phyloP scores from a whole-genome alignment of 2,888 invertebrate species.

The Agrotis clavis region DNA sequence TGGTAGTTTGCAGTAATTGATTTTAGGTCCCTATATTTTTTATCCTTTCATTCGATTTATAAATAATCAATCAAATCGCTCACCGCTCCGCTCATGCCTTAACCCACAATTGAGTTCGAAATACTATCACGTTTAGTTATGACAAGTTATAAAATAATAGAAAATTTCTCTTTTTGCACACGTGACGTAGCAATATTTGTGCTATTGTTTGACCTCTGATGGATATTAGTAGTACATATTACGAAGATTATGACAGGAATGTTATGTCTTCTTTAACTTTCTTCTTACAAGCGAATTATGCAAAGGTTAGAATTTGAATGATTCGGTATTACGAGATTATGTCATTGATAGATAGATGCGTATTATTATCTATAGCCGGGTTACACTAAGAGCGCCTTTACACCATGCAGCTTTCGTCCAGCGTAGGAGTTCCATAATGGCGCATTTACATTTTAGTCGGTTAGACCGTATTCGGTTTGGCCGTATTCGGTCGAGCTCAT shows the following conservation, averaged over 20 bases:
- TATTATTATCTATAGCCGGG: too few relatives aligned
- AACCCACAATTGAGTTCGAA: constrained; percentile 51
- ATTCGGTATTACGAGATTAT: constrained; percentile 8
- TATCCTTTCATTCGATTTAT: too few relatives aligned
- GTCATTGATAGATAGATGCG: background rate
- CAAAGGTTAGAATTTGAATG: constrained; percentile 30
- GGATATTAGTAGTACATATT: too few relatives aligned
- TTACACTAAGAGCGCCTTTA: too few relatives aligned
- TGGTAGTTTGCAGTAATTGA: too few relatives aligned
- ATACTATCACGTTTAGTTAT: constrained; percentile 80
- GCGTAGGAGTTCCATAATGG: too few relatives aligned
- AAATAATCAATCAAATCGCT: background rate
- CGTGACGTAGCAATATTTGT: constrained; percentile 72
- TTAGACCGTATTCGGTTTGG: too few relatives aligned
- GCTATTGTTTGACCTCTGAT: constrained; percentile 53
- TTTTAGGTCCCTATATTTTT: too few relatives aligned
- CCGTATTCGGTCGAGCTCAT: too few relatives aligned
- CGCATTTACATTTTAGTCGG: too few relatives aligned
- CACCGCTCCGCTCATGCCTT: constrained; percentile 54
- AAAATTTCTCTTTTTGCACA: constrained; percentile 81
- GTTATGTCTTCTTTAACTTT: constrained; percentile 39
- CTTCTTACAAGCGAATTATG: constrained; percentile 44
- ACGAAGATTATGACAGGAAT: constrained; percentile 32
- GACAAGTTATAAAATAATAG: constrained; percentile 77
- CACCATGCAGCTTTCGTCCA: too few relatives aligned